These are phyloP conservation scores for Clavelina lepadiformis DNA, from an alignment of 23 tunicate species.

Conservation along the genomic window DNA sequence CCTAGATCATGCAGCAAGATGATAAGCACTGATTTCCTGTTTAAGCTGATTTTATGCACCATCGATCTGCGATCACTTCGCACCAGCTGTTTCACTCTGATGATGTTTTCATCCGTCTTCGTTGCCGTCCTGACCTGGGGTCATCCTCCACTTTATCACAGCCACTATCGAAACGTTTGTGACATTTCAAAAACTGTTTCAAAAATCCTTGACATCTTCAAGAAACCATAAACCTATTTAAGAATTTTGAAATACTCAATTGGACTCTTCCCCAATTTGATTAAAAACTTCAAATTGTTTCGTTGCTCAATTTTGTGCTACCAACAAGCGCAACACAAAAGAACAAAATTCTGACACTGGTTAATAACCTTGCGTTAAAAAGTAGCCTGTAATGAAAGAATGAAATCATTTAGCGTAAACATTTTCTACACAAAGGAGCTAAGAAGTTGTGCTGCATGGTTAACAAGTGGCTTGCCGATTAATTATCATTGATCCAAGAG, in stretches of 20 bases:
- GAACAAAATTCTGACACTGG: not conserved
- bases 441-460: too few species aligned
- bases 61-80: constrained; percentile 1
- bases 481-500: too few species aligned
- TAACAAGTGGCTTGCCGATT: too few species aligned
- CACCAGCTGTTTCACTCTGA: not conserved
- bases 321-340: not conserved
- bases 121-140: constrained; percentile 4
- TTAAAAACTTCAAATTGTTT: constrained; percentile 5
- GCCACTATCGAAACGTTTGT: constrained; percentile 9
- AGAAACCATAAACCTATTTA: not conserved
- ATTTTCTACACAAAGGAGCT: too few species aligned
- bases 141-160: not conserved
- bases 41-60: not conserved
- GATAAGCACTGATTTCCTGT: not conserved
- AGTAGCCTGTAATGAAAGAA: not conserved
- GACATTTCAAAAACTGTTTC: not conserved
- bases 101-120: constrained; percentile 2
- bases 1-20: constrained; percentile 4
- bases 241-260: not conserved
- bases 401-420: not conserved
- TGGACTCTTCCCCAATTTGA: constrained; percentile 12
- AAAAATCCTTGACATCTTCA: not conserved
- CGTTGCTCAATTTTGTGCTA: not conserved
- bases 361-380: not conserved